These are phyloP conservation scores for Propithecus perrieri DNA, from an alignment of 2,797 vertebrate genomes.

Conservation along the genomic window DNA sequence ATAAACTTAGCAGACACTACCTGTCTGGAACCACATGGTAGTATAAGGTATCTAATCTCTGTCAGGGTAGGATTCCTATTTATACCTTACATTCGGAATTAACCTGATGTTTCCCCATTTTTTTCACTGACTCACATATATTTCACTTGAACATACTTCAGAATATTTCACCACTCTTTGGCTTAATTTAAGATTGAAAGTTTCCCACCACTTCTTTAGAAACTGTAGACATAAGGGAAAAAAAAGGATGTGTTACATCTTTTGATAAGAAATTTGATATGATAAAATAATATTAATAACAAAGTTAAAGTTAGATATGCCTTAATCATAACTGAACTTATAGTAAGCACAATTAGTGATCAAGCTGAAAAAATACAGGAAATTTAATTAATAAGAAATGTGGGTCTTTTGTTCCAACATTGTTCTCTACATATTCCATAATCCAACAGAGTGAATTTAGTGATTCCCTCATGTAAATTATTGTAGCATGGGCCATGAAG, in stretches of 20 bases:
- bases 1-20: background rate
- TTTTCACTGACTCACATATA: background rate
- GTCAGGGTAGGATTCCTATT: background rate
- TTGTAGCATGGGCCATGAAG: rapidly evolving
- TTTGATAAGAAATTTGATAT: background rate
- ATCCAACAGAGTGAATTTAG: background rate
- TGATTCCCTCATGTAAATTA: background rate
- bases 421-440: background rate
- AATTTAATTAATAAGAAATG: background rate
- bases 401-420: rapidly evolving
- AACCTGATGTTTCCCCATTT: background rate
- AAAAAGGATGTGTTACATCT: background rate
- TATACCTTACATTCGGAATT: background rate
- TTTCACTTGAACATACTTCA: background rate
- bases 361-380: background rate
- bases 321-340: background rate
- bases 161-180: background rate
- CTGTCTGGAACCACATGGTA: background rate
- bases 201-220: background rate
- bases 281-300: background rate
- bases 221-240: background rate
- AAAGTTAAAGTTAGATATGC: background rate
- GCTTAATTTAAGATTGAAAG: background rate
- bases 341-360: background rate
- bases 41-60: background rate